These are phyloP conservation scores for Nothobranchius kuhntae DNA, from an alignment of 2,113 vertebrate genomes.

Conservation along the genomic window DNA sequence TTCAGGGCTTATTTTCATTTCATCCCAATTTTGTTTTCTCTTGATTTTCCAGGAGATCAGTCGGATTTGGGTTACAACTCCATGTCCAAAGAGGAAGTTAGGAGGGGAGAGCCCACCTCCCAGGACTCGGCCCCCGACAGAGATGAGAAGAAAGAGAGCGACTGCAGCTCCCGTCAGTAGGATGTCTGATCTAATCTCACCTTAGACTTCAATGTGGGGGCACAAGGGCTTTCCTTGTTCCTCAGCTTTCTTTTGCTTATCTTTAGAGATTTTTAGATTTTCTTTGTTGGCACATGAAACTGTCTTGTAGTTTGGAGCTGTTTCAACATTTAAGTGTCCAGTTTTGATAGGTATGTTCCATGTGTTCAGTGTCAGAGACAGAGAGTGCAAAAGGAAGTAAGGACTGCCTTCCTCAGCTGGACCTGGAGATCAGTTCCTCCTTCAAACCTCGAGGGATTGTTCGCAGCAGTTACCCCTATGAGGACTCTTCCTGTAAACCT, in stretches of 20 bases:
- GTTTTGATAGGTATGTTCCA: constrained; percentile 15
- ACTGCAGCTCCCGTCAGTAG: constrained; percentile 76
- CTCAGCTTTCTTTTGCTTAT: not conserved
- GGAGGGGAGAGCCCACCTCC: constrained; percentile 58
- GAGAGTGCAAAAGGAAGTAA: constrained; percentile 75
- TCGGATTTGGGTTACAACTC: constrained; percentile 90
- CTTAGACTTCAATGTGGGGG: constrained; percentile 4
- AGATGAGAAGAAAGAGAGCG: constrained; percentile 73
- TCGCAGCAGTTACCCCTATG: constrained; percentile 60
- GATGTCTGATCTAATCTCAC: constrained; percentile 10
- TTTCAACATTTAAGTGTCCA: not conserved
- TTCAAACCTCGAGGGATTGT: constrained; percentile 70
- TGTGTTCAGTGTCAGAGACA: constrained; percentile 71
- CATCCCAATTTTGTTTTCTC: not conserved
- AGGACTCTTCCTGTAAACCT: constrained; percentile 50
- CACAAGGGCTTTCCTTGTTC: not conserved
- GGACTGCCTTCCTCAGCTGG: constrained; percentile 73
- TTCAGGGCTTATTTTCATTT: not conserved
- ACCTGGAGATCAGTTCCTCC: constrained; percentile 48
- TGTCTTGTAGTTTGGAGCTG: not conserved
- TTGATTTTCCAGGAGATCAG: constrained; percentile 81
- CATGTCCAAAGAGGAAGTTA: constrained; percentile 89
- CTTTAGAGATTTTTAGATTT: constrained; percentile 20
- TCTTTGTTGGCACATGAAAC: constrained; percentile 31
- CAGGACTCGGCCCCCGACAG: constrained; percentile 42